Conservation (phyloP, 2,888 invertebrate species). For the Crocallis elinguaria region DNA sequence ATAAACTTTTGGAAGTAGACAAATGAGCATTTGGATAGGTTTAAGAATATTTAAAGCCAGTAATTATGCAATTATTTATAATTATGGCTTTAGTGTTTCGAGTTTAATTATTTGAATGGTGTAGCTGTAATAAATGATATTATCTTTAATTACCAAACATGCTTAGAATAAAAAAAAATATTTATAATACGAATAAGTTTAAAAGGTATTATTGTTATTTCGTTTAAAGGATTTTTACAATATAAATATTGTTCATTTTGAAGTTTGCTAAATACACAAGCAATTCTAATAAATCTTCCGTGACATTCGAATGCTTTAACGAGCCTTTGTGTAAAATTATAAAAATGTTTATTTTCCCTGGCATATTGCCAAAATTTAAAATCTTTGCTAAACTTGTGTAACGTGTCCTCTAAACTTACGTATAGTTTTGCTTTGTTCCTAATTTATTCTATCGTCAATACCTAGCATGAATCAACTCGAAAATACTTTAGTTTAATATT, state of each 20-base stretch:
- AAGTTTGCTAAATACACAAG: constrained; percentile 29
- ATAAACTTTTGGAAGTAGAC: not conserved
- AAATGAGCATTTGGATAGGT: not conserved
- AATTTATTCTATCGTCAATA: not conserved
- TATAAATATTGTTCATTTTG: constrained; percentile 22
- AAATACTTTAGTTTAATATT: no score
- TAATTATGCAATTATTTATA: not conserved
- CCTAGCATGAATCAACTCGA: no score
- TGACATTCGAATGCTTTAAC: constrained; percentile 41
- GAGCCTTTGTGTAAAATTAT: constrained; percentile 44
- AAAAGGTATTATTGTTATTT: no score
- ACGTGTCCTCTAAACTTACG: not conserved
- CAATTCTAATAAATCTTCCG: constrained; percentile 44
- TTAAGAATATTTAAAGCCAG: no score
- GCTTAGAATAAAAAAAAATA: no score
- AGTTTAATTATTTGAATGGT: not conserved
- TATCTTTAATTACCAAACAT: not conserved
- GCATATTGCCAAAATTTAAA: constrained; percentile 50
- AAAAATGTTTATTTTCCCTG: constrained; percentile 41
- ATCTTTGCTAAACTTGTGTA: constrained; percentile 30
- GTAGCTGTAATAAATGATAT: not conserved
- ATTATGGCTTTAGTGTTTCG: not conserved
- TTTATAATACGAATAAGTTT: no score
- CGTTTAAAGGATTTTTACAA: constrained; percentile 6
- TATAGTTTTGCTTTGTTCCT: not conserved